Conservation (phyloP, 92 coral and sea anemone species). For the Scolanthus callimorphus region DNA sequence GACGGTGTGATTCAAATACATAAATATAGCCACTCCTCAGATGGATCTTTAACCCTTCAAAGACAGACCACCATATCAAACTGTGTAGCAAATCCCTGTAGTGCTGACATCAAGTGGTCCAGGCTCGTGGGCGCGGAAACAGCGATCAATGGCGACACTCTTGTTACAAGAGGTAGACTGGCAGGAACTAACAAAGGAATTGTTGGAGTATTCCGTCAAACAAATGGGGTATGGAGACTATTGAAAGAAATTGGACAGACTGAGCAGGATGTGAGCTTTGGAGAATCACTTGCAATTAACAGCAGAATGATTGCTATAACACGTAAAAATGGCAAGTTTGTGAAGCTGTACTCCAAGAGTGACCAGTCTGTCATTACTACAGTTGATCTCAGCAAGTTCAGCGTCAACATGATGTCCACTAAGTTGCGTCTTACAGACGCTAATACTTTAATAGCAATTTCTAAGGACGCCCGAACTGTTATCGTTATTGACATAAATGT, state of each 20-base stretch:
- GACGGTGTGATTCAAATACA: slow-evolving; percentile 3
- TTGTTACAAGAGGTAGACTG: slow-evolving; percentile 58
- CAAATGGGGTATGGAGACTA: slow-evolving; percentile 45
- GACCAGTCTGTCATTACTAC: slow-evolving; percentile 17
- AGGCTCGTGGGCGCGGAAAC: slow-evolving; percentile 44
- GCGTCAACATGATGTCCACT: slow-evolving; percentile 28
- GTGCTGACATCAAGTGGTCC: slow-evolving; percentile 52
- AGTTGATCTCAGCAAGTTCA: slow-evolving; percentile 27
- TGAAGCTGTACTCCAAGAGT: slow-evolving; percentile 43
- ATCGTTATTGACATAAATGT: slow-evolving; percentile 44
- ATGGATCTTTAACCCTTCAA: slow-evolving; percentile 8
- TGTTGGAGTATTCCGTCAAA: slow-evolving; percentile 63
- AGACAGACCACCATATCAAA: slow-evolving; percentile 5
- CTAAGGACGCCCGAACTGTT: slow-evolving; percentile 25
- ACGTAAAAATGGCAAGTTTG: slow-evolving; percentile 15
- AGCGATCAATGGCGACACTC: slow-evolving; percentile 30
- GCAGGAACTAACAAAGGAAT: slow-evolving; percentile 41
- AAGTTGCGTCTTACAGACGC: slow-evolving; percentile 52
- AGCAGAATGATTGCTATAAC: slow-evolving; percentile 46
- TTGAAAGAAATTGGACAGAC: slow-evolving; percentile 28
- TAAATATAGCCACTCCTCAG: background rate
- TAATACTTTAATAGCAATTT: slow-evolving; percentile 51
- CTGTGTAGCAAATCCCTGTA: slow-evolving; percentile 17
- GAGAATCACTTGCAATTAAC: slow-evolving; percentile 50
- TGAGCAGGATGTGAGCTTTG: slow-evolving; percentile 48